Percentiles rank a stretch among this genome's conserved stretches.
phyloP scores from a whole-genome alignment of 2,888 invertebrate genomes.

The Cosmia pyralina region DNA sequence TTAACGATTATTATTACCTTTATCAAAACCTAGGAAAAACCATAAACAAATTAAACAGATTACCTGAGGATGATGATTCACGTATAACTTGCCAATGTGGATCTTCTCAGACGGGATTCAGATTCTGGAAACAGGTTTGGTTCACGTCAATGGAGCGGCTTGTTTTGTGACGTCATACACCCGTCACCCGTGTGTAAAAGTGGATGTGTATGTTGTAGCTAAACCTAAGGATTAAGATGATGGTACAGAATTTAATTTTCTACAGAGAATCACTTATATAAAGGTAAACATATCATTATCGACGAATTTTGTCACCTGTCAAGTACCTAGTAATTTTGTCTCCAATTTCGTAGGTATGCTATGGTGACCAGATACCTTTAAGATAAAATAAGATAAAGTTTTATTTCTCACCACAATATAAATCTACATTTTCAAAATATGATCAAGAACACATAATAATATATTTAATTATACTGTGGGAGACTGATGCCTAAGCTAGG shows the following conservation, averaged over 20 bases:
- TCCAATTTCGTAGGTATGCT: background rate
- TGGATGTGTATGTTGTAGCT: background rate
- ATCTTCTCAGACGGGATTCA: slow-evolving; percentile 6
- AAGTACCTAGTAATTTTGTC: no score
- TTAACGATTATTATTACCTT: background rate
- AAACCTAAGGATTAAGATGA: background rate
- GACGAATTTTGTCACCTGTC: background rate
- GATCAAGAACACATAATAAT: no score
- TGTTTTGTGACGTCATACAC: slow-evolving; percentile 12
- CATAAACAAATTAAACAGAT: slow-evolving; percentile 9
- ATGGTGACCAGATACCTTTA: no score
- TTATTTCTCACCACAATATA: no score
- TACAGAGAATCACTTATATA: no score
- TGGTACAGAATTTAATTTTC: background rate
- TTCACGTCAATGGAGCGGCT: slow-evolving; percentile 11
- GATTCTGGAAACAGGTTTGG: slow-evolving; percentile 43
- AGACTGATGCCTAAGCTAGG: no score
- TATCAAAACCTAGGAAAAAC: slow-evolving; percentile 5
- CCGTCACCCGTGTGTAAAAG: slow-evolving; percentile 2
- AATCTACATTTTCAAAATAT: no score
- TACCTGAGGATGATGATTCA: background rate
- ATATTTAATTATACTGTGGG: no score
- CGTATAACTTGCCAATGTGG: slow-evolving; percentile 19
- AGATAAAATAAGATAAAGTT: no score
- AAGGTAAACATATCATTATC: no score